Evolutionary conservation across 2,113 vertebrate species (phyloP).

Genomic region (Rhagologus leucostigma): DNA sequence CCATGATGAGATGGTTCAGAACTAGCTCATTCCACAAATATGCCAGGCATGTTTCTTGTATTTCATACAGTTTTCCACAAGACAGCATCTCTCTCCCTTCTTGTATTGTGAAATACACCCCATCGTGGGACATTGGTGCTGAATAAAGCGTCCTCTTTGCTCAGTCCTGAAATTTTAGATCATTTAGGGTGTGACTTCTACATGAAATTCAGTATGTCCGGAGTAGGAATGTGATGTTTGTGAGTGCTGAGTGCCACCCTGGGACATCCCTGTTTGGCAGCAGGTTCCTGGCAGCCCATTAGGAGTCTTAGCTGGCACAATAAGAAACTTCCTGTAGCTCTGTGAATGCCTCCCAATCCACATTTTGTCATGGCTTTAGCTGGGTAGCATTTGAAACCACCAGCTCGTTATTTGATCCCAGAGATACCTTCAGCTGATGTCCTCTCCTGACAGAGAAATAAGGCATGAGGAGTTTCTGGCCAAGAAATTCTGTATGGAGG

Average conservation of each 20-base stretch:
- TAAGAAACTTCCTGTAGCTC: not conserved
- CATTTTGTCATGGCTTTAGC: not conserved
- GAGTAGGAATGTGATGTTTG: not conserved
- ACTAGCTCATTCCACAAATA: not conserved
- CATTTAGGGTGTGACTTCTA: not conserved
- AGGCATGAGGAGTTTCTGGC: not conserved
- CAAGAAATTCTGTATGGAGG: not conserved
- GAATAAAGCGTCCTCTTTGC: not conserved
- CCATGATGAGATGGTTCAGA: not conserved
- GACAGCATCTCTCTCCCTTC: not conserved
- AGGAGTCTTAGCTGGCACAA: not conserved
- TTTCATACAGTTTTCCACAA: not conserved
- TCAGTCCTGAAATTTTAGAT: not conserved
- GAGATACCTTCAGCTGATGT: not conserved
- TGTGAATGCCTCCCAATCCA: not conserved
- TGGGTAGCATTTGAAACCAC: not conserved
- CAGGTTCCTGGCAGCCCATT: not conserved
- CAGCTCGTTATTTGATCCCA: not conserved
- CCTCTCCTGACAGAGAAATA: not conserved
- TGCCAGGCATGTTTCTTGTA: not conserved
- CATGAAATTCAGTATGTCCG: not conserved
- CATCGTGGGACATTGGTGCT: not conserved
- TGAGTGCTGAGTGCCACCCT: not conserved
- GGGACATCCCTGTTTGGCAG: not conserved
- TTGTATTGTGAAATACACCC: not conserved